A percentile compares a stretch with the other conserved stretches of the same genome.
phyloP scores from a whole-genome alignment of 2,113 vertebrate genomes.

The Danio rerio region GRCz12tu NC_133195.1:52583501-52584000 shows the following conservation, averaged over 20 bases:
- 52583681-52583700: constrained; percentile 47
- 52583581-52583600: constrained; percentile 19
- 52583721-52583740: constrained; percentile 30
- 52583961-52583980: not conserved
- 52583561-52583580: not conserved
- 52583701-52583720: constrained; percentile 49
- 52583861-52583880: not conserved
- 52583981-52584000: not conserved
- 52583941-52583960: not conserved
- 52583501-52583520: not conserved
- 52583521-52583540: not conserved
- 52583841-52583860: constrained; percentile 21
- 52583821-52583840: constrained; percentile 35
- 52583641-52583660: constrained; percentile 22
- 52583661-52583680: constrained; percentile 46
- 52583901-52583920: not conserved
- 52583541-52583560: constrained; percentile 8
- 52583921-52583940: constrained; percentile 24
- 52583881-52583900: constrained; percentile 4
- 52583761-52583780: constrained; percentile 43
- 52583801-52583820: constrained; percentile 24
- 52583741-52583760: constrained; percentile 46
- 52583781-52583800: not conserved
- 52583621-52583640: constrained; percentile 34
- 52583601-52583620: not conserved